phyloP scores from a whole-genome alignment of 2,113 vertebrate species.

The Eulemur rufifrons region DNA sequence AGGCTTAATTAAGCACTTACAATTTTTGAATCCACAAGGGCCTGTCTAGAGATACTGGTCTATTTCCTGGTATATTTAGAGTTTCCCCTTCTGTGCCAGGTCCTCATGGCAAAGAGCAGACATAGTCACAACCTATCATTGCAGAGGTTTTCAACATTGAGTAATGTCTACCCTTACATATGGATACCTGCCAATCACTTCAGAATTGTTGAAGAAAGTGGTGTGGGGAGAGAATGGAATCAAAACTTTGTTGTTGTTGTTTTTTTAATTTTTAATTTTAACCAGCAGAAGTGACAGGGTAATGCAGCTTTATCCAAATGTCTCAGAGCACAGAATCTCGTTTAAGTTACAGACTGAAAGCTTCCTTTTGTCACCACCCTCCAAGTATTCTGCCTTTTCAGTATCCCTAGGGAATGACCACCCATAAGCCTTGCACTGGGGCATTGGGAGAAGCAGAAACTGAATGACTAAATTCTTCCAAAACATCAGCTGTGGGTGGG shows the following conservation, averaged over 20 bases:
- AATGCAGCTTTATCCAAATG: neutral
- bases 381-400: neutral
- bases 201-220: neutral
- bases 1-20: conserved; percentile 41
- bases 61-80: conserved; percentile 26
- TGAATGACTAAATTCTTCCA: neutral
- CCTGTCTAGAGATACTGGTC: neutral
- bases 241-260: neutral
- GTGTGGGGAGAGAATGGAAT: neutral
- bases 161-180: neutral
- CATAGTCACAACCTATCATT: neutral
- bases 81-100: neutral
- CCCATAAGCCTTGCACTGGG: neutral
- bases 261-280: neutral
- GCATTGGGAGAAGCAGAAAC: neutral
- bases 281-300: neutral
- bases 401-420: neutral
- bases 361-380: neutral
- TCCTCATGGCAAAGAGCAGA: neutral
- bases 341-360: neutral
- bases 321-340: neutral
- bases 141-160: neutral
- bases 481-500: neutral
- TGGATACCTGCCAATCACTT: neutral
- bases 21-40: conserved; percentile 22